Evolutionary conservation across 2,113 vertebrate species (phyloP), one percentile per base, ranked within the genome.

Genomic region (Poeciliopsis turrubarensis): DNA sequence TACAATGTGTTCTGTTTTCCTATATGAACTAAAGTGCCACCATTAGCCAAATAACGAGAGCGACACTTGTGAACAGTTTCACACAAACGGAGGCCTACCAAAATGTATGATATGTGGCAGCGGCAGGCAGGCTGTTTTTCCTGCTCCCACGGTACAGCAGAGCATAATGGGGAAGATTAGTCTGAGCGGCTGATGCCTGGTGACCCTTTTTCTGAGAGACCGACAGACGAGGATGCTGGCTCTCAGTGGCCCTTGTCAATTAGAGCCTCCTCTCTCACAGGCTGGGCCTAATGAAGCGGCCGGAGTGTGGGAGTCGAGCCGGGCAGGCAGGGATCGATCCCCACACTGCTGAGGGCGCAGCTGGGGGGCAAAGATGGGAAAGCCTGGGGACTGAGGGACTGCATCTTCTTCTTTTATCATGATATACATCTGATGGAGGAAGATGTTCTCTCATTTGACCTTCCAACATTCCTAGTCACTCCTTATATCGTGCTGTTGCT

Each of bases 151-250:
- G 73, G 72, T 84, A 80, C 81, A 84, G 72, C 84, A 60, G 76
- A 77, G 79, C 80, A 89, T 93, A 93, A 93, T 93, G 90, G 87
- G 80, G 69, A 89, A 87, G 85, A 93, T 93, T 93, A 91, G 90
- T 81, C 77, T 78, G 87, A 92, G 89, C 87, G 84, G 86, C 89
- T 84, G 91, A 85, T 85, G 83, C 89, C 86, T 68, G 69, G 74
- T 57, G 68, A 89, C 80, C 79, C 85, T 82, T 85, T 90, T 79
- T 80, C 75, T 70, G 75, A 70, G 68, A 83, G 81, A 13, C n/a
- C 26, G 11, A 68, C 82, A 88, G 89, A 80, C 69, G 72, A 78
- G 88, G 89, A 92, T 89, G 91, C 84, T 65, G 89, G 86, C 86
- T 91, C 92, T 92, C 92, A 87, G 88, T 75, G 88, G 90, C 92